A percentile compares a stretch with the other conserved stretches of the same genome.
These are phyloP conservation scores for Carassius auratus DNA, from an alignment of 2,113 vertebrate species.

Conservation along the genomic window DNA sequence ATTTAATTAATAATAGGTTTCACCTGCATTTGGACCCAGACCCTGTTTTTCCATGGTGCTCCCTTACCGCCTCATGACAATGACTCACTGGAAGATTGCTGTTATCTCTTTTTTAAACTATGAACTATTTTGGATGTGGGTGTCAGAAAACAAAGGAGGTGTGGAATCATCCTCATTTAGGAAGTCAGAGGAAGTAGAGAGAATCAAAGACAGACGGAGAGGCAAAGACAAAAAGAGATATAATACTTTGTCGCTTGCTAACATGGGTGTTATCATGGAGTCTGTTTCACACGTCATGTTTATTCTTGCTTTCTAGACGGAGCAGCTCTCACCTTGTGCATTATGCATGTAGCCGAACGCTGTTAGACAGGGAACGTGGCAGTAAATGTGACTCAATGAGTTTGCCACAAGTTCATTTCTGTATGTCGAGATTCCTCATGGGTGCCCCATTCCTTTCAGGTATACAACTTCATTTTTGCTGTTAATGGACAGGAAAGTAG, in stretches of 20 bases:
- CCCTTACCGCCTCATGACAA: too few relatives aligned
- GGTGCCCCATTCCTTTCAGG: slow-evolving; percentile 6
- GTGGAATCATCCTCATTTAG: not conserved
- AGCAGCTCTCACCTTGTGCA: slow-evolving; percentile 30
- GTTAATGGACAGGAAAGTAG: slow-evolving; percentile 24
- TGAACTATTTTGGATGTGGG: not conserved
- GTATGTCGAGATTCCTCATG: slow-evolving; percentile 17
- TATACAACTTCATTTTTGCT: not conserved
- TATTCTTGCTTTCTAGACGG: slow-evolving; percentile 22
- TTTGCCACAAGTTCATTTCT: slow-evolving; percentile 11
- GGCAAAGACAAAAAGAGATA: not conserved
- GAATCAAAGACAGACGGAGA: not conserved
- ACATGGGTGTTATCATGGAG: slow-evolving; percentile 13
- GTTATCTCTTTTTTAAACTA: not conserved
- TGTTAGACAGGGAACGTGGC: slow-evolving; percentile 11
- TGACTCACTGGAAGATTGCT: not conserved
- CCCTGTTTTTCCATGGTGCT: too few relatives aligned
- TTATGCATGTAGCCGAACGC: slow-evolving; percentile 35
- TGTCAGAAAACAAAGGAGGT: not conserved
- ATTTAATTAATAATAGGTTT: too few relatives aligned
- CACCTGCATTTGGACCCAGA: too few relatives aligned
- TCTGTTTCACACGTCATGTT: not conserved
- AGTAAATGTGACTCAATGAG: slow-evolving; percentile 31
- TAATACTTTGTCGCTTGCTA: not conserved
- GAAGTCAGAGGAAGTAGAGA: not conserved